phyloP scores from a whole-genome alignment of 2,888 invertebrate genomes.

The Catotricha subobsoleta region DNA sequence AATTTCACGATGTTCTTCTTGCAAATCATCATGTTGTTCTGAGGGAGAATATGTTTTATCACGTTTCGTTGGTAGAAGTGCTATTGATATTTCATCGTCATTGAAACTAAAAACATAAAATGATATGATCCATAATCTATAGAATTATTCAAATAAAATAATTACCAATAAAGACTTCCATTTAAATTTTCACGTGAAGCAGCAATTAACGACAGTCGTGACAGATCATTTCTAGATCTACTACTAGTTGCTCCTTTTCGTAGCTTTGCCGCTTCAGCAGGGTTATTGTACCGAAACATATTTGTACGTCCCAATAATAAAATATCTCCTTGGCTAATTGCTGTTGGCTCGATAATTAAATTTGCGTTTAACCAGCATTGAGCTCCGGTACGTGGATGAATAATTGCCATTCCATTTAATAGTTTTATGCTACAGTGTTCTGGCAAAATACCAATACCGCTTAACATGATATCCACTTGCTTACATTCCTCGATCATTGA shows the following conservation, averaged over 20 bases:
- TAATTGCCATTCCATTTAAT: conserved; percentile 50
- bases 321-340: conserved; percentile 65
- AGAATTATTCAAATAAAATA: neutral
- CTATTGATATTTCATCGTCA: conserved; percentile 21
- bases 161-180: conserved; percentile 15
- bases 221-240: conserved; percentile 55
- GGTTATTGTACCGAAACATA: conserved; percentile 79
- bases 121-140: too few species aligned
- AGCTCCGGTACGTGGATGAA: conserved; percentile 51
- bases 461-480: conserved; percentile 66
- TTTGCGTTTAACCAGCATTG: conserved; percentile 72
- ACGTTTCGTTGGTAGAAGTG: conserved; percentile 21
- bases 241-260: conserved; percentile 45
- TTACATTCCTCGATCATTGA: too few species aligned
- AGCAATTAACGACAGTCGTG: conserved; percentile 61
- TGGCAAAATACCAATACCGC: conserved; percentile 56
- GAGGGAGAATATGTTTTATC: conserved; percentile 26
- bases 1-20: conserved; percentile 45
- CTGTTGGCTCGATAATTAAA: conserved; percentile 56
- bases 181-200: conserved; percentile 49
- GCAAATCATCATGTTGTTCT: conserved; percentile 36
- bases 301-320: conserved; percentile 58
- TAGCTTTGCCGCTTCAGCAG: conserved; percentile 69
- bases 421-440: conserved; percentile 62
- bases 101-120: conserved; percentile 17